Base-by-base conservation (phyloP, 2,888 invertebrate genomes). In the Chromoteleia sp. region DNA sequence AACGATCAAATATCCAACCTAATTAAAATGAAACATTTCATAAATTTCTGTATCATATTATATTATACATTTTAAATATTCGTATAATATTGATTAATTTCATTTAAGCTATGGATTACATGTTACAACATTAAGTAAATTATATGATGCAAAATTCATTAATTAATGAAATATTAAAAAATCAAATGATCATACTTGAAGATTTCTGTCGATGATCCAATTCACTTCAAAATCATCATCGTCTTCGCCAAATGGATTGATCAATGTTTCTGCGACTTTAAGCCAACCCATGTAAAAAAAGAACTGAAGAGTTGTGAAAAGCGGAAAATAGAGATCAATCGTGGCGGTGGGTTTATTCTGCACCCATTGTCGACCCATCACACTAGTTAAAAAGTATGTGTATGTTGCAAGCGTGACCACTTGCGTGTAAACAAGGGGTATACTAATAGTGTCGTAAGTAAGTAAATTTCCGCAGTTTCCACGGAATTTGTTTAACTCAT, bases 321-420 rank as follows among this genome's bases (percentile, higher is more conserved):
- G 93, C 0, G 98, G 98, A 90, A 98, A 96, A 89, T 98, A 98
- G 45, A 97, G 92, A 92, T 98, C 98, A 87, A 97, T 95, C 84
- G 93, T 94, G 76, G 84, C 91, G 85, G 84, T 82, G 0, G 85
- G 75, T 2, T 91, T 89, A 63, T 89, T 88, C 59, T 88, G 83
- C 54, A 87, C 90, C 96, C 97, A 98, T 89, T 98, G 98, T 84
- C 97, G 95, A 14, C 97, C 98, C 94, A 98, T 95, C 10, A 98
- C 94, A 63, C 96, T 96, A 2, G 97, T 96, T 70, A 97, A 92
- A 91, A 98, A 98, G 92, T 97, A 98, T 12, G 97, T 96, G 91
- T 98, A 98, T 10, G 98, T 97, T 8, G 97, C 97, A 89, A 98
- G 93, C 0, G 98, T 98, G 12, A 98, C 98, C 86, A 98, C 97